A percentile compares a stretch with the other conserved stretches of the same genome.
Evolutionary conservation across 1,140 invertebrate genomes (phyloP).

Genomic region (Drosophila kurseongensis): DNA sequence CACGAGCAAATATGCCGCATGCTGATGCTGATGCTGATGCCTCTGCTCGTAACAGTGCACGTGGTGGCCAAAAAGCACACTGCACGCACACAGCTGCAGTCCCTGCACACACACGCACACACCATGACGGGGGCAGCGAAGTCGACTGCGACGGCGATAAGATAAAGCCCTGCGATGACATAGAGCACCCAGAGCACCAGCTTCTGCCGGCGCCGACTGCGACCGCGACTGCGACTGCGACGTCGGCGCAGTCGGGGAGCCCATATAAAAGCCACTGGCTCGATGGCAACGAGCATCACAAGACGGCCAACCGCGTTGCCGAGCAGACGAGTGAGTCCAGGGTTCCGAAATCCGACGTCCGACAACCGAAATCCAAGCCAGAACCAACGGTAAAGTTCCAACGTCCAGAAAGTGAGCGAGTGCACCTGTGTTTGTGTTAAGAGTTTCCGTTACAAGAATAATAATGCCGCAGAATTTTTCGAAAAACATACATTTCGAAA

Average conservation of each 20-base stretch:
- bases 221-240: conserved; percentile 3
- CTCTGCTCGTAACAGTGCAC: conserved; percentile 62
- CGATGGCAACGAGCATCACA: conserved; percentile 66
- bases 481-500: conserved; percentile 69
- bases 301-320: conserved; percentile 72
- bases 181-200: conserved; percentile 72
- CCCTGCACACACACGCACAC: conserved; percentile 30
- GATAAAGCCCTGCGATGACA: conserved; percentile 74
- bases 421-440: conserved; percentile 59
- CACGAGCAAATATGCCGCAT: conserved; percentile 77
- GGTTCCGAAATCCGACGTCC: not conserved
- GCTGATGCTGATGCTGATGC: conserved; percentile 38
- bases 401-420: conserved; percentile 14
- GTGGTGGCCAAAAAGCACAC: conserved; percentile 72
- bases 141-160: conserved; percentile 58
- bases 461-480: conserved; percentile 63
- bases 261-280: conserved; percentile 69
- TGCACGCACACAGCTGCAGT: conserved; percentile 23
- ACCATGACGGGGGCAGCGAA: conserved; percentile 39
- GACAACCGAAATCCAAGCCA: conserved; percentile 6
- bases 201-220: conserved; percentile 23
- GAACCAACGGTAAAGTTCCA: conserved; percentile 67
- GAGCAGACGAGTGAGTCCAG: conserved; percentile 63
- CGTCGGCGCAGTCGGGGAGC: conserved; percentile 17
- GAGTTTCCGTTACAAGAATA: conserved; percentile 70